phyloP scores from a whole-genome alignment of 2,113 vertebrate species.

The Corythoichthys intestinalis region DNA sequence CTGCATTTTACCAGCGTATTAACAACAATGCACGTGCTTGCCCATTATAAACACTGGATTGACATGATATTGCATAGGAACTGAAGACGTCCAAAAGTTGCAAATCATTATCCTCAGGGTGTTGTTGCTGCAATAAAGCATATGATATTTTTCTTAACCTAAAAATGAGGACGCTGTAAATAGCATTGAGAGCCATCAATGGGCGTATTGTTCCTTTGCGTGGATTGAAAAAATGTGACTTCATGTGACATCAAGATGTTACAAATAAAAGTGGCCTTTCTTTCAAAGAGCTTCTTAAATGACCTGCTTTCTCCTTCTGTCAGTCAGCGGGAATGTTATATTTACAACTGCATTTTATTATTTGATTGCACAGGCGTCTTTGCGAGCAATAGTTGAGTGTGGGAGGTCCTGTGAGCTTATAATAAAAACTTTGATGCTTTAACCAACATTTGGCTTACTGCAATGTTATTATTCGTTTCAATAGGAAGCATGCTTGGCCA shows the following conservation, averaged over 20 bases:
- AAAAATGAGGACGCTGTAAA: neutral
- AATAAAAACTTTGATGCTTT: conserved; percentile 19
- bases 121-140: neutral
- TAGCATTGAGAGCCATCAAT: neutral
- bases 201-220: neutral
- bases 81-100: neutral
- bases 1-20: neutral
- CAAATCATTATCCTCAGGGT: neutral
- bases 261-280: neutral
- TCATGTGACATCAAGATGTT: neutral
- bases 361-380: conserved; percentile 35
- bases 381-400: conserved; percentile 20
- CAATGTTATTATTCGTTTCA: conserved; percentile 6
- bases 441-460: conserved; percentile 17
- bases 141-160: neutral
- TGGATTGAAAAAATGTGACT: neutral
- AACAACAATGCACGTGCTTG: neutral
- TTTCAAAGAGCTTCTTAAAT: neutral
- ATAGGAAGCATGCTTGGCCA: neutral
- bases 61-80: neutral
- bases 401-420: conserved; percentile 41
- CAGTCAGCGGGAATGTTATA: conserved; percentile 5
- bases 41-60: neutral
- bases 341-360: conserved; percentile 34
- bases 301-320: conserved; percentile 12